These are phyloP conservation scores for Eristalis arbustorum DNA, from an alignment of 2,888 invertebrate species.

Conservation along the genomic window DNA sequence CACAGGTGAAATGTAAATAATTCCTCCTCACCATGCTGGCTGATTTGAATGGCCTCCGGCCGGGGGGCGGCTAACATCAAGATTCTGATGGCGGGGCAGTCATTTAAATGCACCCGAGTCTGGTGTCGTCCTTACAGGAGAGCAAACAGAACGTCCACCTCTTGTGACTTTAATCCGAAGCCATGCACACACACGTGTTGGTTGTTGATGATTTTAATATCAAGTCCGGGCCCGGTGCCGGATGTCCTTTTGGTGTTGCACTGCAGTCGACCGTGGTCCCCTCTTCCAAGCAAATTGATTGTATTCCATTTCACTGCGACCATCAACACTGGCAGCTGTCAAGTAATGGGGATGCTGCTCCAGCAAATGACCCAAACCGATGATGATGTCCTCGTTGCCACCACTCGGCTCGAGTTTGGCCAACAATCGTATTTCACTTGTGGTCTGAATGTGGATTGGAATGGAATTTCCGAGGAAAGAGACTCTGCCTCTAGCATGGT, in stretches of 20 bases:
- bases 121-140: conserved; percentile 30
- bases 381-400: not conserved
- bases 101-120: conserved; percentile 23
- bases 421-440: not conserved
- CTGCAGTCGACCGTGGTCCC: not conserved
- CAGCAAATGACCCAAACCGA: not conserved
- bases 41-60: conserved; percentile 18
- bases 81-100: not conserved
- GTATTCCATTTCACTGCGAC: not conserved
- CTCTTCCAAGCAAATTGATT: not conserved
- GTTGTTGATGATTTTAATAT: conserved; percentile 42
- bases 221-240: not conserved
- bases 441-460: not conserved
- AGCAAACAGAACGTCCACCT: conserved; percentile 14
- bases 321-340: not conserved
- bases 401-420: not conserved
- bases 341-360: not conserved
- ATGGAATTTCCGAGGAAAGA: not conserved
- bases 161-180: not conserved
- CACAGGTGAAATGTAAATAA: conserved; percentile 50
- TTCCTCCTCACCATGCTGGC: conserved; percentile 24
- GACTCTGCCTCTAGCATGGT: not conserved
- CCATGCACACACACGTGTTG: not conserved
- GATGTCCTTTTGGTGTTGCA: not conserved
- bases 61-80: not conserved